Evolutionary conservation across 1,140 invertebrate genomes (phyloP), one percentile per base, ranked within the genome.

Genomic region (Musca vetustissima): DNA sequence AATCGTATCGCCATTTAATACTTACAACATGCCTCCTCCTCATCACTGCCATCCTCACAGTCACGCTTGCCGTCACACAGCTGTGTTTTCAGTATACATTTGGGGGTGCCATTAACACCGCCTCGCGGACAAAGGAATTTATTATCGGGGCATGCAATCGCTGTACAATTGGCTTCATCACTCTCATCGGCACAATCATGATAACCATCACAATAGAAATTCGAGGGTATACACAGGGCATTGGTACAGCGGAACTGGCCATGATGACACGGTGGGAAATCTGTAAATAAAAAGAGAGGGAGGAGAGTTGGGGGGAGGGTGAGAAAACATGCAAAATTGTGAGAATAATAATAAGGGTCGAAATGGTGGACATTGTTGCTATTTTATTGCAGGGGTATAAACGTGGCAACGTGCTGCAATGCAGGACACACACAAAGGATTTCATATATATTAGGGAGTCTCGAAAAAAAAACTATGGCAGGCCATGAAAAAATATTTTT

Each of bases 241-340:
- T 98, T 98, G 48, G 91, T 90, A 85, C 97, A 98, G 22, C 93
- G 88, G 82, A 98, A 98, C 84, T 98, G 94, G 9, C 93, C 93
- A 57, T 89, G 89, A 74, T 93, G 90, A 83, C 97, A 99, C 0
- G 92, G 86, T 1, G 93, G 93, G 79, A 97, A 97, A 84, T 90
- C 94, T 95, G 68, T 36, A 43, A 47, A 65, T 43, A 70, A 36
- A 53, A 53, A 59, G 69, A 66, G 15, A 67, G 21, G n/a, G 68
- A 25, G 24, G 24, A 4, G 17, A 6, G 13, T 9, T 52, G 17
- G 4, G 3, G n/a, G 11, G 11, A 8, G 11, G 11, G 36, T 43
- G 36, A 9, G 36, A n/a, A 22, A 24, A 47, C 47, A 48, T 47
- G 32, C 43, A 64, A 21, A 17, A 47, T 9, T 17, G 43, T 47